Percentiles rank a stretch among this genome's conserved stretches.
Evolutionary conservation across 1,140 invertebrate species (phyloP).

Genomic region (Drosophila virilis): DNA sequence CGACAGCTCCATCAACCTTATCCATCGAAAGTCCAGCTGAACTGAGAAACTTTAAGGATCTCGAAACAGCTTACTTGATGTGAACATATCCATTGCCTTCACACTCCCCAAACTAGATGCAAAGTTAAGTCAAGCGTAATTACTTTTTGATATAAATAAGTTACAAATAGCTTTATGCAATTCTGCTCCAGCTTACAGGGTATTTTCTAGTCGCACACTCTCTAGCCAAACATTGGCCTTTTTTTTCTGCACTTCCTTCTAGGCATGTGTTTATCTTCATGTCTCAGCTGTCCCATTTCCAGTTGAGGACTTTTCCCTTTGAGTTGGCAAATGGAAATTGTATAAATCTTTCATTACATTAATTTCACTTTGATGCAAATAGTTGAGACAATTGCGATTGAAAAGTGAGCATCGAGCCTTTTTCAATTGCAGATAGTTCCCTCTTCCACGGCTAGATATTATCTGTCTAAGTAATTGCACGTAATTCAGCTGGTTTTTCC

Average conservation of each 20-base stretch:
- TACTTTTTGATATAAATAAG: too few species aligned
- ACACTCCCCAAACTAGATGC: too few species aligned
- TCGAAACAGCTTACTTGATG: too few species aligned
- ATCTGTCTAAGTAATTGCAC: constrained; percentile 30
- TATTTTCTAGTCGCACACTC: constrained; percentile 5
- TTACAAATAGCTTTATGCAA: too few species aligned
- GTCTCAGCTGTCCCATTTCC: constrained; percentile 50
- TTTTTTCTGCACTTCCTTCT: constrained; percentile 26
- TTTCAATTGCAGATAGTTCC: constrained; percentile 12
- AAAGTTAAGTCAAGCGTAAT: too few species aligned
- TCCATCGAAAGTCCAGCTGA: too few species aligned
- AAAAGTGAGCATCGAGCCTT: constrained; percentile 18
- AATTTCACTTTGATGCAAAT: constrained; percentile 67
- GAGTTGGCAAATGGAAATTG: constrained; percentile 49
- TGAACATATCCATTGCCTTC: too few species aligned
- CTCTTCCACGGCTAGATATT: not conserved
- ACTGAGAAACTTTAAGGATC: too few species aligned
- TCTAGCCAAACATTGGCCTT: not conserved
- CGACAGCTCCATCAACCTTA: too few species aligned
- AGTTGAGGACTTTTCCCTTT: constrained; percentile 18
- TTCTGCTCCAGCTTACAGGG: not conserved
- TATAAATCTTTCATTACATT: constrained; percentile 70
- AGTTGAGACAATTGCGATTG: constrained; percentile 26
- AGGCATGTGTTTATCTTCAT: constrained; percentile 57
- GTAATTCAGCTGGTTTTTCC: not conserved